A percentile compares a stretch with the other conserved stretches of the same genome.
phyloP scores from a whole-genome alignment of 53 echinoderm and acorn worm species.

The Echinometra lucunter region DNA sequence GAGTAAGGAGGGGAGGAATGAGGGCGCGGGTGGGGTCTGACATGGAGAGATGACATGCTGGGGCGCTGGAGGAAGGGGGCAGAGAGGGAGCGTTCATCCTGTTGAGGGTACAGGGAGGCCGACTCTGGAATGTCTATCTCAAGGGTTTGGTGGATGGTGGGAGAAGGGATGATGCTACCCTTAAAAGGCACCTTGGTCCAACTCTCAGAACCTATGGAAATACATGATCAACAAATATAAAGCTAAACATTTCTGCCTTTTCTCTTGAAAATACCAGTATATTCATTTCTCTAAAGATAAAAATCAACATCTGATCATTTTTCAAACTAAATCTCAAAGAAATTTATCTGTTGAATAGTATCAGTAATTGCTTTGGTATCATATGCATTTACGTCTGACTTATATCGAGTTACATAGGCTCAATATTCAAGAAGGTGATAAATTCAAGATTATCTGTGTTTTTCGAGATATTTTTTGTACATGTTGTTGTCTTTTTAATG shows the following conservation, averaged over 20 bases:
- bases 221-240: not conserved
- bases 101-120: conserved; percentile 41
- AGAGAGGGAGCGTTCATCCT: conserved; percentile 59
- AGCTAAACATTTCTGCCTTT: not conserved
- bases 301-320: no score
- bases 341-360: no score
- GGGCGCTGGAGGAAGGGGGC: conserved; percentile 76
- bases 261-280: not conserved
- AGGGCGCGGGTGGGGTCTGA: conserved; percentile 56
- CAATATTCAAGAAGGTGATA: no score
- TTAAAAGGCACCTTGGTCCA: conserved; percentile 77
- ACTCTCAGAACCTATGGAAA: conserved; percentile 69
- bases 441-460: no score
- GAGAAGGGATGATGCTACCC: conserved; percentile 78
- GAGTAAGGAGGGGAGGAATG: conserved; percentile 81
- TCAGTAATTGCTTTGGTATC: no score
- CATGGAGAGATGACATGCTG: conserved; percentile 65
- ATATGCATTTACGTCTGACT: no score
- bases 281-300: not conserved
- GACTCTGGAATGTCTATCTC: conserved; percentile 72
- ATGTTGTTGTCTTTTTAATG: no score
- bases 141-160: conserved; percentile 78
- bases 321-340: no score
- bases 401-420: no score
- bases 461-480: no score